These are phyloP conservation scores for Ectropis crepuscularia DNA, from an alignment of 2,888 invertebrate genomes.

Conservation along the genomic window DNA sequence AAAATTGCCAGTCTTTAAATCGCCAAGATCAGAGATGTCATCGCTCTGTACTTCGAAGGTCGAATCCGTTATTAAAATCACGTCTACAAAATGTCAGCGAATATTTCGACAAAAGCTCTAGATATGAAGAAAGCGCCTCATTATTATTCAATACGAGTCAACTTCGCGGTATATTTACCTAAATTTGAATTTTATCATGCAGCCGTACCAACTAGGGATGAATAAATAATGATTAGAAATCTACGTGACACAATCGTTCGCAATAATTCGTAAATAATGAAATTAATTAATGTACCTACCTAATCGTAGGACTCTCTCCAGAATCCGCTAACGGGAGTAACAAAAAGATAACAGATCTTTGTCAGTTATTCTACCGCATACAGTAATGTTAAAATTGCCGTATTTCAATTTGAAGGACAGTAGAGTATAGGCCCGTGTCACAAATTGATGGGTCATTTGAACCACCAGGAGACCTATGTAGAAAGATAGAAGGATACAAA, in stretches of 20 bases:
- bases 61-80: constrained; percentile 13
- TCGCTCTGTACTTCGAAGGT: background rate
- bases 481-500: too few species aligned
- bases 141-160: constrained; percentile 37
- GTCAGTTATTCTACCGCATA: too few species aligned
- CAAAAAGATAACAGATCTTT: too few species aligned
- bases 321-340: too few species aligned
- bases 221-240: constrained; percentile 18
- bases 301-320: too few species aligned
- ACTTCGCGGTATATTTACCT: constrained; percentile 25
- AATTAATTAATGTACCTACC: background rate
- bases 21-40: background rate
- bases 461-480: too few species aligned
- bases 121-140: constrained; percentile 25
- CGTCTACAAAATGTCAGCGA: constrained; percentile 23
- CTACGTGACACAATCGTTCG: constrained; percentile 7
- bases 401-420: too few species aligned
- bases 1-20: too few species aligned
- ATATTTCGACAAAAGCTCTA: constrained; percentile 26
- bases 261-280: background rate
- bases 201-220: constrained; percentile 8
- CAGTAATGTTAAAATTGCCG: too few species aligned
- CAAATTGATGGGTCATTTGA: too few species aligned
- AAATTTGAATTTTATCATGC: constrained; percentile 35
- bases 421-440: too few species aligned